Evolutionary conservation across 2,113 vertebrate species (phyloP).

Genomic region (Bufo bufo): DNA sequence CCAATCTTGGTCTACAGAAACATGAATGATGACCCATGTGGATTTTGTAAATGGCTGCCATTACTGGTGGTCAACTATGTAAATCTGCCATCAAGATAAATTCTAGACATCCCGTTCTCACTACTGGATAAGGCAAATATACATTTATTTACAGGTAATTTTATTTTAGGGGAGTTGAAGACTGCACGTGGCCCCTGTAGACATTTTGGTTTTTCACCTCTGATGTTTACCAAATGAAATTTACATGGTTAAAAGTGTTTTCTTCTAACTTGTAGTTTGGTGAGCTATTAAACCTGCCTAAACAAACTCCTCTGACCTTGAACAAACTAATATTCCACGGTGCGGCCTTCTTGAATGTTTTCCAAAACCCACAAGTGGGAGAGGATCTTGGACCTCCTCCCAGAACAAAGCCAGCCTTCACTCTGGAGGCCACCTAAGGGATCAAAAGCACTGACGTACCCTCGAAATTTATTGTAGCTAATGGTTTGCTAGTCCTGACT

Average conservation of each 20-base stretch:
- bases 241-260: slow-evolving; percentile 13
- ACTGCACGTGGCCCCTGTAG: neutral
- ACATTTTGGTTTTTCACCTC: neutral
- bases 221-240: slow-evolving; percentile 29
- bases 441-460: slow-evolving; percentile 59
- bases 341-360: slow-evolving; percentile 65
- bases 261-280: slow-evolving; percentile 45
- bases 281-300: slow-evolving; percentile 67
- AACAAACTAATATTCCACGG: slow-evolving; percentile 62
- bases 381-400: slow-evolving; percentile 67
- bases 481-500: slow-evolving; percentile 59
- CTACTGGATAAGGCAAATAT: neutral
- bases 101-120: neutral
- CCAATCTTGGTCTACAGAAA: neutral
- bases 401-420: slow-evolving; percentile 63
- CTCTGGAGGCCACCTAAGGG: slow-evolving; percentile 58
- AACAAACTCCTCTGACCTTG: slow-evolving; percentile 68
- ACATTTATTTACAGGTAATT: neutral
- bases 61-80: neutral
- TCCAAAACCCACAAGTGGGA: slow-evolving; percentile 66
- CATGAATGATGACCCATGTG: neutral
- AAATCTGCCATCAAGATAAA: neutral
- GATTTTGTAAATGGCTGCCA: neutral
- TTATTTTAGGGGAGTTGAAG: neutral
- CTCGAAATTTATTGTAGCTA: slow-evolving; percentile 58